Base-by-base conservation (phyloP, 2,888 invertebrate genomes). In the Nasonovia ribisnigri region DNA sequence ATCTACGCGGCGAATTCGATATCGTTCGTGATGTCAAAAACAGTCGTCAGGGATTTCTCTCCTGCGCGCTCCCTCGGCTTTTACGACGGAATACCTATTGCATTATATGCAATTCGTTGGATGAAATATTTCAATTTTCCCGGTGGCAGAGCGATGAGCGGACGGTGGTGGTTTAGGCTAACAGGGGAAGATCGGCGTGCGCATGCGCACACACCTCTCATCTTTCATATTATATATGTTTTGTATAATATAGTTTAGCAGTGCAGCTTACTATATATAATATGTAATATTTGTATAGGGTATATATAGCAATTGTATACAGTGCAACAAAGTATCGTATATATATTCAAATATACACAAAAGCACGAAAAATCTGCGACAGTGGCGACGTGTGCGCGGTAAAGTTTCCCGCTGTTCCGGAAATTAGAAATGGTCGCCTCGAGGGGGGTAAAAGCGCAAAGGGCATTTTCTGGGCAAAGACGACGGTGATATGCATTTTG, bases 351-450 rank as follows among this genome's bases (percentile, higher is more conserved):
- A 24, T 77, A 77, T 77, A 16, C 26, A 36, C 36, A 36, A 90
- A 90, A 91, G 84, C 60, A 29, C 46, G 42, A 48, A 91, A 92
- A 87, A 57, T 36, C n/a, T n/a, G 11, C 54, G 29, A 16, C 42
- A 24, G 11, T 51, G 51, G 86, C 24, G 36, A 20, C 42, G 54
- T 54, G 77, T 43, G 6, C 51, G 36, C 42, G n/a, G 36, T 46
- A 24, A 60, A 60, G 89, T 93, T 60, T 93, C 89, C 93, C 89
- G 93, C 93, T 93, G 93, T 93, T 93, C 93, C 77, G 93, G 93
- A 93, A 93, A 93, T 93, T 93, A 93, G 93, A 93, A 93, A 93
- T 48, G 46, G 89, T 88, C 77, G 48, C 92, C 84, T 43, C 46
- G 48, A 54, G 89, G 92, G 88, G 92, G 92, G 57, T 48, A 60